Evolutionary conservation across 2,888 invertebrate genomes (phyloP).

Genomic region (Archips crataeganus): DNA sequence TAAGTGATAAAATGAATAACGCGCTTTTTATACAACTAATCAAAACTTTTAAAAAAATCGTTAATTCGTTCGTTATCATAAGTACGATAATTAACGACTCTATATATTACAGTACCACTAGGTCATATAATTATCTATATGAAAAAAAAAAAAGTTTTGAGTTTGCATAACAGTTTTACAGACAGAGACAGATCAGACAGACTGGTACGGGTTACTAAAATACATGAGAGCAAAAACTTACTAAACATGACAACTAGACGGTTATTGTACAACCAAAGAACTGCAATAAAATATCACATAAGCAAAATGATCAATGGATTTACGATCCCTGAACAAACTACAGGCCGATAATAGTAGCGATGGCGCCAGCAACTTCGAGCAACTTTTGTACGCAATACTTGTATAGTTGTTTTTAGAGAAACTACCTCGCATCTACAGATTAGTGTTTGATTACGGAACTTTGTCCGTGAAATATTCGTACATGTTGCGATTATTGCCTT

Average conservation of each 20-base stretch:
- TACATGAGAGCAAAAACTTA: not conserved
- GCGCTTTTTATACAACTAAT: too few relatives aligned
- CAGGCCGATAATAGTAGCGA: not conserved
- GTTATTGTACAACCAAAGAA: not conserved
- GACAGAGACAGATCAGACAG: too few relatives aligned
- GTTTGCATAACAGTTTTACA: too few relatives aligned
- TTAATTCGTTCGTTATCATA: too few relatives aligned
- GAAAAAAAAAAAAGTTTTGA: too few relatives aligned
- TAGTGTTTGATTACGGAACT: slow-evolving; percentile 33
- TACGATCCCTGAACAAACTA: slow-evolving; percentile 24
- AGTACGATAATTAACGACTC: too few relatives aligned
- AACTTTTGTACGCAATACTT: slow-evolving; percentile 31
- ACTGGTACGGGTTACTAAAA: too few relatives aligned
- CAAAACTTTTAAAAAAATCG: too few relatives aligned
- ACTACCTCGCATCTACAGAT: slow-evolving; percentile 16
- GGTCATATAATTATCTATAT: too few relatives aligned
- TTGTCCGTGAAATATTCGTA: slow-evolving; percentile 2
- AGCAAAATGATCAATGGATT: slow-evolving; percentile 20
- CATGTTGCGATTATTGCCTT: not conserved
- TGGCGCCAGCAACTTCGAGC: not conserved
- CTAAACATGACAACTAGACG: not conserved
- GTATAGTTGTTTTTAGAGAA: slow-evolving; percentile 26
- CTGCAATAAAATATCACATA: slow-evolving; percentile 6
- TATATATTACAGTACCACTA: too few relatives aligned
- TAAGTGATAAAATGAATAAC: too few relatives aligned